Conservation (phyloP, 2,888 invertebrate species). For the Apodemia mormo region DNA sequence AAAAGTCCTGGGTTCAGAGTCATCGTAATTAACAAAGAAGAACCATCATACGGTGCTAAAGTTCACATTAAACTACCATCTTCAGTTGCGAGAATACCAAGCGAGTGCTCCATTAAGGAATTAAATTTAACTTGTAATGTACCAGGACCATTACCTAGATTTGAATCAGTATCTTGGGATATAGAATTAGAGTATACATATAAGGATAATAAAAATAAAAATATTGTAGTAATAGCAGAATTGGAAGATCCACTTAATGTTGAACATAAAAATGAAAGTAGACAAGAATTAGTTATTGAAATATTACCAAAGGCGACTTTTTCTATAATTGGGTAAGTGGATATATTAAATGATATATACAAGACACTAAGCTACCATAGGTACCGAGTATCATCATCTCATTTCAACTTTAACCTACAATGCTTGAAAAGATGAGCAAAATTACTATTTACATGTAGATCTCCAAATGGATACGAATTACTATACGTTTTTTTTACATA, state of each 20-base stretch:
- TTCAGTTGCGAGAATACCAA: conserved; percentile 59
- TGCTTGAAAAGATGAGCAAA: too few relatives aligned
- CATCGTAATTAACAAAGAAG: conserved; percentile 56
- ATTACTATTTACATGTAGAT: too few relatives aligned
- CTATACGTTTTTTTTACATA: too few relatives aligned
- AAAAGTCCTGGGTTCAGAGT: conserved; percentile 58
- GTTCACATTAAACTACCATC: conserved; percentile 56
- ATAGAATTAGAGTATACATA: conserved; percentile 63
- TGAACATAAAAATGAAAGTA: conserved; percentile 50
- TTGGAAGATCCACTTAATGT: conserved; percentile 54
- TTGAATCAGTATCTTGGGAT: conserved; percentile 52
- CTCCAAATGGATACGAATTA: too few relatives aligned
- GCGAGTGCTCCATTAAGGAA: conserved; percentile 54
- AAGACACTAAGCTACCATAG: too few relatives aligned
- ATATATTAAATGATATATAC: too few relatives aligned
- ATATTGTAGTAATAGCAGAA: not conserved
- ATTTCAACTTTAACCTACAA: too few relatives aligned
- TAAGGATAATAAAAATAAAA: conserved; percentile 40
- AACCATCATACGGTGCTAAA: conserved; percentile 68
- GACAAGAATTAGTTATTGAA: conserved; percentile 45
- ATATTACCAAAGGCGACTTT: conserved; percentile 54
- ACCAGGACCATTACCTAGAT: conserved; percentile 57
- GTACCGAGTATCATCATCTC: too few relatives aligned
- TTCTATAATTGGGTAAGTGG: conserved; percentile 57
- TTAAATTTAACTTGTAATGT: conserved; percentile 56